Evolutionary conservation across 2,113 vertebrate species (phyloP).

Genomic region (Heterochromis multidens): DNA sequence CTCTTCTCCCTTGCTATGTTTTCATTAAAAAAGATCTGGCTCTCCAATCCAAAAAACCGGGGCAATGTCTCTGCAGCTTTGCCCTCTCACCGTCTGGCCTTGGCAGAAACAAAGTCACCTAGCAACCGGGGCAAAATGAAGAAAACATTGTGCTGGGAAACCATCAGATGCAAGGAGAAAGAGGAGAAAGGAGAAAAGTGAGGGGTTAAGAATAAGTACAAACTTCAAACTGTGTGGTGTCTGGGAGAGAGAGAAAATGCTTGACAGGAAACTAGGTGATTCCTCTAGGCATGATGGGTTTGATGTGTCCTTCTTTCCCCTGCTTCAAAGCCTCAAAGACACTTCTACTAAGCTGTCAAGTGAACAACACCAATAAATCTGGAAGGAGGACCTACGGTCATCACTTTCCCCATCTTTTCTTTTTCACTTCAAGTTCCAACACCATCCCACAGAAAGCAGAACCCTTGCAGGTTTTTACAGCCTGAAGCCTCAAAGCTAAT

Average conservation of each 20-base stretch:
- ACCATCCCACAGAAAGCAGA: neutral
- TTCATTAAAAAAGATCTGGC: conserved; percentile 69
- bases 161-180: conserved; percentile 7
- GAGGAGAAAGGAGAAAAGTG: conserved; percentile 3
- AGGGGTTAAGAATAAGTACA: conserved; percentile 9
- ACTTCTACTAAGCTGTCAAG: conserved; percentile 17
- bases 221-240: conserved; percentile 31
- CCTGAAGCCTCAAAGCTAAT: conserved; percentile 32
- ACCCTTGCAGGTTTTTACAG: conserved; percentile 9
- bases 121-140: conserved; percentile 65
- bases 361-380: conserved; percentile 24
- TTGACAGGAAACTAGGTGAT: conserved; percentile 24
- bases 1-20: conserved; percentile 55
- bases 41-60: conserved; percentile 23
- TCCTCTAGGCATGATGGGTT: conserved; percentile 39
- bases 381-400: neutral
- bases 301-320: conserved; percentile 18
- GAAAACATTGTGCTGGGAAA: conserved; percentile 27
- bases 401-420: neutral
- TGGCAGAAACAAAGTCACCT: conserved; percentile 64
- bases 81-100: conserved; percentile 53
- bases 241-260: conserved; percentile 1
- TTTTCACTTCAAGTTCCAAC: conserved; percentile 9
- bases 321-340: conserved; percentile 30
- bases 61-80: conserved; percentile 31